Conservation (phyloP, 2,113 vertebrate species). For the Prunella himalayana region DNA sequence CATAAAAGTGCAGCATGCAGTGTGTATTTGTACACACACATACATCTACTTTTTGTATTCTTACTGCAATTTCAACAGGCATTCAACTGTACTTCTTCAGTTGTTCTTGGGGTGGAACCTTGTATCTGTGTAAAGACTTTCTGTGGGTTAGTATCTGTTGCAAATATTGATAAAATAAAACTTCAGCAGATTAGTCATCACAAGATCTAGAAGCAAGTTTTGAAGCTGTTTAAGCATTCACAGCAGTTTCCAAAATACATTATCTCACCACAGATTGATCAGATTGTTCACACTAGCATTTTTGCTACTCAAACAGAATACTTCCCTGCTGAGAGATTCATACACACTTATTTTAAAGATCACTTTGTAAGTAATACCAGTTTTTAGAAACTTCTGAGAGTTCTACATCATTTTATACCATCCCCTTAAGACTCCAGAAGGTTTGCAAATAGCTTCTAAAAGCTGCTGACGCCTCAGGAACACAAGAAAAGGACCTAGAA, state of each 20-base stretch:
- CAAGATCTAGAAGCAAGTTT: background rate
- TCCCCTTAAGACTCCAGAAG: background rate
- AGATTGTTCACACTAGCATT: background rate
- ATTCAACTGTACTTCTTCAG: background rate
- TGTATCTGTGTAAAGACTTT: background rate
- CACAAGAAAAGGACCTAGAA: background rate
- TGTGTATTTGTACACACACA: accelerated
- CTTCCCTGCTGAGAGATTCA: background rate
- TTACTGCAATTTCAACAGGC: background rate
- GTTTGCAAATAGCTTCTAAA: background rate
- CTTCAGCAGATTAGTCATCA: background rate
- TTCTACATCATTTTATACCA: background rate
- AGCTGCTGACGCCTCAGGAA: background rate
- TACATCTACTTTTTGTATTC: background rate
- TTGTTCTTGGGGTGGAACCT: background rate
- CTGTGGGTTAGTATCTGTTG: background rate
- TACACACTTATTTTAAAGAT: background rate
- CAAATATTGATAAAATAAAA: background rate
- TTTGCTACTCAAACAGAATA: background rate
- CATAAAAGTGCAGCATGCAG: background rate
- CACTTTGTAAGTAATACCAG: background rate
- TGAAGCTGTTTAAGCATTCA: background rate
- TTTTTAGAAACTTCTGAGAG: background rate
- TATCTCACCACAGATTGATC: background rate
- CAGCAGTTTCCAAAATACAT: background rate